A percentile compares a stretch with the other conserved stretches of the same genome.
phyloP scores from a whole-genome alignment of 2,113 vertebrate species.

The Cyprinus carpio region DNA sequence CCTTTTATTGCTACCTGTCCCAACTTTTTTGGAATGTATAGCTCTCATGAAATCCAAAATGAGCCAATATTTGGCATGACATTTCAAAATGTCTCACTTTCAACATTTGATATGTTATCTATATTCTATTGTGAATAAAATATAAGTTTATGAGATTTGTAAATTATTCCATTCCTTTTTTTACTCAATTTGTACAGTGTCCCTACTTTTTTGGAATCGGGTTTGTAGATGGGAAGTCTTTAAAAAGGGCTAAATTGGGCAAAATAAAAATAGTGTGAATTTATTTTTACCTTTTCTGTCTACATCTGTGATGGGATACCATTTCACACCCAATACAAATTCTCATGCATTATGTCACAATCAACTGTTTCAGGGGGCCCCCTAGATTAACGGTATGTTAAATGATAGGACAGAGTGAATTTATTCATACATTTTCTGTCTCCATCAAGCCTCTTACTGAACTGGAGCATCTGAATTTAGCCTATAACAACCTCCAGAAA shows the following conservation, averaged over 20 bases:
- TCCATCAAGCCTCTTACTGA: slow-evolving; percentile 79
- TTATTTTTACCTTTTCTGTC: background rate
- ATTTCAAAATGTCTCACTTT: too few species aligned
- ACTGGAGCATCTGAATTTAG: slow-evolving; percentile 84
- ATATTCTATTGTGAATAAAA: too few species aligned
- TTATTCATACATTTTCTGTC: slow-evolving; percentile 27
- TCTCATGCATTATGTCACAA: background rate
- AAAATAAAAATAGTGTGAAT: background rate
- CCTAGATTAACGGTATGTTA: background rate
- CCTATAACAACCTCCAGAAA: slow-evolving; percentile 84
- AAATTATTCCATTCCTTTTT: too few species aligned
- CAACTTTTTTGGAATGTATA: too few species aligned
- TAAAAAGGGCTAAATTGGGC: background rate
- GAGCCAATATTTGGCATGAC: too few species aligned
- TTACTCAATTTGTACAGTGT: too few species aligned
- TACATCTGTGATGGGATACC: too few species aligned
- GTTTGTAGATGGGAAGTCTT: background rate
- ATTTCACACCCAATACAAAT: background rate
- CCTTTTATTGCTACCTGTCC: too few species aligned
- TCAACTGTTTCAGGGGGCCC: background rate
- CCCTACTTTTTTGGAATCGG: too few species aligned
- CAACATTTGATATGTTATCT: too few species aligned
- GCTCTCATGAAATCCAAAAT: too few species aligned
- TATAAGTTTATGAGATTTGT: too few species aligned
- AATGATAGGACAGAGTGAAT: background rate